These are phyloP conservation scores for Lepidocyrtoides sp. DNA, from an alignment of 2,888 invertebrate genomes.

Conservation along the genomic window DNA sequence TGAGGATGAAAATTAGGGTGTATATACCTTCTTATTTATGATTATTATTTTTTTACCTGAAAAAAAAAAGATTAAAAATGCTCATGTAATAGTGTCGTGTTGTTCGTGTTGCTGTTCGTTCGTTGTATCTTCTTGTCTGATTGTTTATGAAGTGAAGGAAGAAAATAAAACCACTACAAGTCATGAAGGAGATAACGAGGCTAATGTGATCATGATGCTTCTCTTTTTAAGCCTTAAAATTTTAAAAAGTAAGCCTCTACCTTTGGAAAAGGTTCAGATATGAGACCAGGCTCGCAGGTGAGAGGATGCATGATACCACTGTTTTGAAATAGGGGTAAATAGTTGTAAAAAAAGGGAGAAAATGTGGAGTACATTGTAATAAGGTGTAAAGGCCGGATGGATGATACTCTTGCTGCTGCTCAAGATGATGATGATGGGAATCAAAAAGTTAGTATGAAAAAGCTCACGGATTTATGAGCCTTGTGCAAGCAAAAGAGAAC, in stretches of 20 bases:
- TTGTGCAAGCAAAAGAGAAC: slow-evolving; percentile 1
- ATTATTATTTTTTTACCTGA: slow-evolving; percentile 54
- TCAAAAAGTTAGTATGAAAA: slow-evolving; percentile 9
- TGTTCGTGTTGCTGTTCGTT: slow-evolving; percentile 34
- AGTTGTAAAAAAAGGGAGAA: slow-evolving; percentile 14
- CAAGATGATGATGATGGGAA: slow-evolving; percentile 25
- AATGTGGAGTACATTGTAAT: slow-evolving; percentile 22
- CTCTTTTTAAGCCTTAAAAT: background rate
- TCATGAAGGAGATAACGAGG: slow-evolving; percentile 61
- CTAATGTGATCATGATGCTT: slow-evolving; percentile 40
- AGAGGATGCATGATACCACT: slow-evolving; percentile 58
- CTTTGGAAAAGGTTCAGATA: background rate
- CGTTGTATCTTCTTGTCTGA: background rate
- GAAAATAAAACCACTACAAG: slow-evolving; percentile 46
- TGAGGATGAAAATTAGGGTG: slow-evolving; percentile 54
- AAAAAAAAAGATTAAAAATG: slow-evolving; percentile 54
- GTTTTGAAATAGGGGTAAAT: slow-evolving; percentile 39
- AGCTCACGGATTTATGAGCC: slow-evolving; percentile 48
- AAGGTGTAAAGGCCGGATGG: slow-evolving; percentile 24
- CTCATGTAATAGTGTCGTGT: slow-evolving; percentile 47
- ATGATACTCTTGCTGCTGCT: background rate
- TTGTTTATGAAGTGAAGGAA: background rate
- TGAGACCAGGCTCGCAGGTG: slow-evolving; percentile 16
- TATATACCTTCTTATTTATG: slow-evolving; percentile 45
- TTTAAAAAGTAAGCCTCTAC: background rate